Evolutionary conservation across 2,888 invertebrate species (phyloP).

Genomic region (Dryocosmus kuriphilus): DNA sequence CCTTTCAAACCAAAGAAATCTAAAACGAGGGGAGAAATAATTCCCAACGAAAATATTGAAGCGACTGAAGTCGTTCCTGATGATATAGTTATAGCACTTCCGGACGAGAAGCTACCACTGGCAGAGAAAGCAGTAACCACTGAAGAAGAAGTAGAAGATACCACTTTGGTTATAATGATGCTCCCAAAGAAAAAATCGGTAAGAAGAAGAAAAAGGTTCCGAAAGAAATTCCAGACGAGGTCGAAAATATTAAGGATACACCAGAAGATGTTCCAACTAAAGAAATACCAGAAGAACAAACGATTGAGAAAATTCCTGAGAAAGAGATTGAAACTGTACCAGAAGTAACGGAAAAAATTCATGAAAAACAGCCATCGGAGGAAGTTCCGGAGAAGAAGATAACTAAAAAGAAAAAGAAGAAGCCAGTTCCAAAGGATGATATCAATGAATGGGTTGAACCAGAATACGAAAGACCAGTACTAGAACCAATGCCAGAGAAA

Average conservation of each 20-base stretch:
- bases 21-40: constrained; percentile 79
- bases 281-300: constrained; percentile 43
- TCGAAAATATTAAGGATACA: constrained; percentile 71
- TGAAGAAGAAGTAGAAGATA: constrained; percentile 69
- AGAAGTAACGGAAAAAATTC: neutral
- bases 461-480: constrained; percentile 61
- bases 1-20: constrained; percentile 59
- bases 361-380: constrained; percentile 44
- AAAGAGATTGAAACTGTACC: constrained; percentile 10
- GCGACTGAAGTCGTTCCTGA: constrained; percentile 50
- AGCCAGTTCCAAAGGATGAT: constrained; percentile 54
- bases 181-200: constrained; percentile 59
- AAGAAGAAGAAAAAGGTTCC: constrained; percentile 72
- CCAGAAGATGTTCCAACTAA: constrained; percentile 59
- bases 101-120: constrained; percentile 57
- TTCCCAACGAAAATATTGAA: constrained; percentile 71
- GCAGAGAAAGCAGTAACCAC: constrained; percentile 61
- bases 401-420: constrained; percentile 57
- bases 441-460: constrained; percentile 63
- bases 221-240: constrained; percentile 71
- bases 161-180: constrained; percentile 50
- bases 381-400: constrained; percentile 59
- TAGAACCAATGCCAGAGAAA: constrained; percentile 65
- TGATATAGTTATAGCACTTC: constrained; percentile 40
- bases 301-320: constrained; percentile 30